Evolutionary conservation across 2,797 vertebrate genomes (phyloP).

Genomic region (Tapera naevia): DNA sequence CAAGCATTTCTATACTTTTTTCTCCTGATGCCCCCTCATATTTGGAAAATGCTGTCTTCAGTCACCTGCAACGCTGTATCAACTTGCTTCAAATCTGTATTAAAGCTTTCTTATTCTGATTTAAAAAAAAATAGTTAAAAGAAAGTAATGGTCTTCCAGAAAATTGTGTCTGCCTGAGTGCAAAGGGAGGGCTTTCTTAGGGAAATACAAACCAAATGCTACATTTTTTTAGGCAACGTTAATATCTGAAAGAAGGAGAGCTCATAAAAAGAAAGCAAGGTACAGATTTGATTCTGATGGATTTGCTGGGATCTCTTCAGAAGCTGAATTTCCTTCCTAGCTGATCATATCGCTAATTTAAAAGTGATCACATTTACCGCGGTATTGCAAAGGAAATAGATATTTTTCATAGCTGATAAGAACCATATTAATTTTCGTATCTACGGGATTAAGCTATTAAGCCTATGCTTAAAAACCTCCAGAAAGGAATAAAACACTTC

Average conservation of each 20-base stretch:
- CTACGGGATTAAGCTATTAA: constrained; percentile 10
- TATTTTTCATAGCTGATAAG: constrained; percentile 19
- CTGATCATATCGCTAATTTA: neutral
- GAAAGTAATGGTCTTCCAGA: neutral
- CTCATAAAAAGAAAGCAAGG: neutral
- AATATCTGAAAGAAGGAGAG: neutral
- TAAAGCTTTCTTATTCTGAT: neutral
- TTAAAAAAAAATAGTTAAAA: neutral
- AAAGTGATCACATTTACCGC: neutral
- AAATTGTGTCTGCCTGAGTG: neutral
- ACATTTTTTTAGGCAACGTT: neutral
- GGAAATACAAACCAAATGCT: neutral
- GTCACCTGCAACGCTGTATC: neutral
- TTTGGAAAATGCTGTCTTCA: neutral
- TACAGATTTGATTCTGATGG: neutral
- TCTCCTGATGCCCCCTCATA: neutral
- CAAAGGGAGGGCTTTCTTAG: neutral
- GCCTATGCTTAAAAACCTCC: neutral
- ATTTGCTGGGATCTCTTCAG: neutral
- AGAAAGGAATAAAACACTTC: constrained; percentile 20
- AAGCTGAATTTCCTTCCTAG: neutral
- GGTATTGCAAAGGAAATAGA: neutral
- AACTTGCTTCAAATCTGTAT: neutral
- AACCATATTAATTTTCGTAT: neutral
- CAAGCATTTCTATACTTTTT: neutral